Percentiles rank a stretch among this genome's conserved stretches.
phyloP scores from a whole-genome alignment of 2,113 vertebrate genomes.

The Rhipidura dahli region DNA sequence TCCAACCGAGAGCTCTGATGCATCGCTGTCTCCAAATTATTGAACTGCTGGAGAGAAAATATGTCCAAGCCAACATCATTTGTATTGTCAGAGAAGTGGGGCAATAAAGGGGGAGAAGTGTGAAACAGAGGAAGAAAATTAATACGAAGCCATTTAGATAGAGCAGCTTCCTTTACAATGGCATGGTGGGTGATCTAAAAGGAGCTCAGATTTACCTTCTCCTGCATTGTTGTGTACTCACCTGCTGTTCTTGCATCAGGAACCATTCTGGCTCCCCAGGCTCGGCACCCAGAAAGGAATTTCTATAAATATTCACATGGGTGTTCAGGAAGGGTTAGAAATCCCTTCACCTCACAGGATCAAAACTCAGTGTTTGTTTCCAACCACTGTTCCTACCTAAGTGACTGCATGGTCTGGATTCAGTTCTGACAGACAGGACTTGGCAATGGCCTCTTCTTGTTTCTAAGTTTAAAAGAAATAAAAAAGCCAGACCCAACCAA shows the following conservation, averaged over 20 bases:
- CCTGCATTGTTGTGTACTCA: neutral
- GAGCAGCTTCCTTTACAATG: neutral
- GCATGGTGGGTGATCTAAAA: neutral
- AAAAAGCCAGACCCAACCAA: neutral
- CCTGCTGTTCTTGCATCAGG: neutral
- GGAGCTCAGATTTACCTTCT: neutral
- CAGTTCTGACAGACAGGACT: neutral
- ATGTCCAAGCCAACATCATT: conserved; percentile 53
- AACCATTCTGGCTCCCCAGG: neutral
- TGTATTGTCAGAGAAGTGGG: conserved; percentile 37
- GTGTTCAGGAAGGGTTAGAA: neutral
- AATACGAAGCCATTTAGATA: conserved; percentile 16
- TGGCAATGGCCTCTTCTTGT: neutral
- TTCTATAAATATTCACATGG: neutral
- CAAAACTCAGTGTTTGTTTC: neutral
- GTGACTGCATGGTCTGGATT: neutral
- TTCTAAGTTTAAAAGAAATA: neutral
- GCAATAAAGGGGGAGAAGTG: neutral
- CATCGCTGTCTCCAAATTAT: conserved; percentile 70
- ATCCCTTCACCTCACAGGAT: neutral
- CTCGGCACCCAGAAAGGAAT: neutral
- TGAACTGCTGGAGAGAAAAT: conserved; percentile 69
- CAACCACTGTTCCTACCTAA: neutral
- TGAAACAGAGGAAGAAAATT: conserved; percentile 48
- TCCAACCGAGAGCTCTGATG: conserved; percentile 70